Percentiles rank a stretch among this genome's conserved stretches.
These are phyloP conservation scores for Cloeon dipterum DNA, from an alignment of 2,888 invertebrate genomes.

Conservation along the genomic window DNA sequence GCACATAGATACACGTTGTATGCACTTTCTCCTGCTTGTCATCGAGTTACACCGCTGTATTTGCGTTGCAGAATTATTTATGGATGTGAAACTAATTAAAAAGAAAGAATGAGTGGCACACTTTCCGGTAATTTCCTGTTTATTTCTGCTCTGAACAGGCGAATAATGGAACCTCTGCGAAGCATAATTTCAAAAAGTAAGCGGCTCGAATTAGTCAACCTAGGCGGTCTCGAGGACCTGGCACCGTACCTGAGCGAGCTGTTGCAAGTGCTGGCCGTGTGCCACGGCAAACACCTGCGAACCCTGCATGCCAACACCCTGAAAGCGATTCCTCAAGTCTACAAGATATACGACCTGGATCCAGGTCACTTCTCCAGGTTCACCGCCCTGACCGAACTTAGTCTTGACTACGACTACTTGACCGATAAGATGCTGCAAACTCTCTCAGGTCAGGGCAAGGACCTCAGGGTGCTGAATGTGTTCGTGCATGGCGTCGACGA, in stretches of 20 bases:
- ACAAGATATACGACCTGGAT: constrained; percentile 30
- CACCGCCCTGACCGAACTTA: constrained; percentile 18
- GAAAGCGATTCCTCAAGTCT: constrained; percentile 45
- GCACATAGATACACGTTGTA: constrained; percentile 6
- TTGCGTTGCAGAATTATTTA: neutral
- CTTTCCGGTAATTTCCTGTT: too few relatives aligned
- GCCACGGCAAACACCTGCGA: constrained; percentile 29
- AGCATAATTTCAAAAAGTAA: constrained; percentile 21
- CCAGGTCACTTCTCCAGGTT: constrained; percentile 22
- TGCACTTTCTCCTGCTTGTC: neutral
- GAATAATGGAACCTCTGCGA: constrained; percentile 16
- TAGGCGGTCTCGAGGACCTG: constrained; percentile 29
- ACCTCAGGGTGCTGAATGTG: constrained; percentile 33
- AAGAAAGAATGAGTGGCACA: too few relatives aligned
- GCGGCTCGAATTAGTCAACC: constrained; percentile 22
- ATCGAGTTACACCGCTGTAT: neutral
- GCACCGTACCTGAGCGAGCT: constrained; percentile 20
- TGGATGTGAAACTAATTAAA: too few relatives aligned
- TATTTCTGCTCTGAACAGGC: too few relatives aligned
- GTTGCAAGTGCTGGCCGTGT: constrained; percentile 18
- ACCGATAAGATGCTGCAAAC: constrained; percentile 23
- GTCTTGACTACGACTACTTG: constrained; percentile 30
- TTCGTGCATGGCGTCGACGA: constrained; percentile 43
- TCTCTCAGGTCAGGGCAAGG: constrained; percentile 16
- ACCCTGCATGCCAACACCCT: constrained; percentile 44